These are phyloP conservation scores for Festucalex cinctus DNA, from an alignment of 2,113 vertebrate species.

Conservation along the genomic window DNA sequence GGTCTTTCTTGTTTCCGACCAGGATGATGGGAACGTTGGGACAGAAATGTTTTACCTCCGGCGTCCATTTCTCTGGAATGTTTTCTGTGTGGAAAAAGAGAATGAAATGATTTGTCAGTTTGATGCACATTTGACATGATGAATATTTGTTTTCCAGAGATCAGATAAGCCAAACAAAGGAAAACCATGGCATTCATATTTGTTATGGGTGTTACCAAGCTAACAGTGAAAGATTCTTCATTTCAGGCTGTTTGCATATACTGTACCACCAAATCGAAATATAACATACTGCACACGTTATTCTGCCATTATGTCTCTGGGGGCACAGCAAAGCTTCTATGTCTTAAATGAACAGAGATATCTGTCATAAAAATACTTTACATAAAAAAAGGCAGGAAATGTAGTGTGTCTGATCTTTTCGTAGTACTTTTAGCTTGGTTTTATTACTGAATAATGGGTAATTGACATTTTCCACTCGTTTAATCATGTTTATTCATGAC, in stretches of 20 bases:
- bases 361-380: background rate
- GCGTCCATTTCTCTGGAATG: constrained; percentile 99
- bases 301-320: background rate
- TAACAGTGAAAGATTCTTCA: background rate
- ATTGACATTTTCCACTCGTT: constrained; percentile 7
- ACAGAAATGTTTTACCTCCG: constrained; percentile 98
- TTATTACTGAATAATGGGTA: background rate
- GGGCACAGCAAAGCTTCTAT: background rate
- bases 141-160: background rate
- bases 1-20: constrained; percentile 98
- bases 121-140: background rate
- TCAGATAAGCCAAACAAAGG: constrained; percentile 1
- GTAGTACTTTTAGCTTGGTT: constrained; percentile 2
- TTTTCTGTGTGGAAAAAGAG: constrained; percentile 79
- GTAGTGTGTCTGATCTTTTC: background rate
- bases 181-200: background rate
- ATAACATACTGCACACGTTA: too few species aligned
- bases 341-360: background rate
- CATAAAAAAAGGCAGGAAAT: background rate
- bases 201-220: background rate
- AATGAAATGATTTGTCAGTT: background rate
- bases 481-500: background rate
- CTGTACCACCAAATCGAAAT: background rate
- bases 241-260: background rate
- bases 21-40: constrained; percentile 98